Conservation (phyloP, 2,797 vertebrate genomes). For the Oceanodroma leucorhoa region DNA sequence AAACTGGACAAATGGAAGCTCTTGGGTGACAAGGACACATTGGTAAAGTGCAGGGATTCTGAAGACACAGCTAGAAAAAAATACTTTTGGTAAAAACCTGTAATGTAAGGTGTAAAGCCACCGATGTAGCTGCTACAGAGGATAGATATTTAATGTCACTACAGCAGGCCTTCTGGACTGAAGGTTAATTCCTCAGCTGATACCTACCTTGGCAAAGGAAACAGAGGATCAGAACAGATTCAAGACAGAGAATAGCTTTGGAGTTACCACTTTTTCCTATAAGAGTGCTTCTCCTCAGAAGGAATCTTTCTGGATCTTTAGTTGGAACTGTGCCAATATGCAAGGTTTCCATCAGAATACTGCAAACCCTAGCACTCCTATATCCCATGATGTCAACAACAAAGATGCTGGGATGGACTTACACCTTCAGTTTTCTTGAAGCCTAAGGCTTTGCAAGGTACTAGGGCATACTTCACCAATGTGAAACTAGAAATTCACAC, state of each 20-base stretch:
- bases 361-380: neutral
- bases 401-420: neutral
- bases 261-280: neutral
- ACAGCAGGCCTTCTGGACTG: neutral
- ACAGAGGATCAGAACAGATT: neutral
- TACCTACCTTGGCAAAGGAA: neutral
- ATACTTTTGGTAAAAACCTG: neutral
- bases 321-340: neutral
- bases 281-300: neutral
- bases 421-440: neutral
- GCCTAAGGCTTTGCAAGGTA: neutral
- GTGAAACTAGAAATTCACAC: neutral
- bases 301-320: neutral
- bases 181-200: neutral
- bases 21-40: rapidly evolving
- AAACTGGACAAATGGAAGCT: neutral
- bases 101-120: neutral
- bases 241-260: neutral
- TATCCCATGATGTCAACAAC: neutral
- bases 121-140: neutral
- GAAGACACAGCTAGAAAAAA: neutral
- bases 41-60: neutral
- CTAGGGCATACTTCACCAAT: neutral
- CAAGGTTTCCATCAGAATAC: neutral
- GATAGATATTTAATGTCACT: neutral